These are phyloP conservation scores for Malurus cyaneus DNA, from an alignment of 2,113 vertebrate genomes.

Conservation along the genomic window DNA sequence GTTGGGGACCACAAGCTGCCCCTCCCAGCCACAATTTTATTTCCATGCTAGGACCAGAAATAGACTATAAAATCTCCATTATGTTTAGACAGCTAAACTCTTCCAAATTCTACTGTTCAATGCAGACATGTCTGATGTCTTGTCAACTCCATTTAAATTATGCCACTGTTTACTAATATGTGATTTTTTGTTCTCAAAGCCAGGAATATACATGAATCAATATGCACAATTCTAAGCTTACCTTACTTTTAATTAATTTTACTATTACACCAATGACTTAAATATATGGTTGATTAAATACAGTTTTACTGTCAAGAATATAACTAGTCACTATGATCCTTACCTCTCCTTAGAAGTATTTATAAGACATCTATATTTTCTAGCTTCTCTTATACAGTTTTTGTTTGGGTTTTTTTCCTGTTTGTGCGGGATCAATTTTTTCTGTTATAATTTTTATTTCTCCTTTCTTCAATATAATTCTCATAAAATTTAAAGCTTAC, in stretches of 20 bases:
- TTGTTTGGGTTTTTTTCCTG: neutral
- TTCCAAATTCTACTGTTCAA: neutral
- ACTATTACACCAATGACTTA: neutral
- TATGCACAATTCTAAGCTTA: neutral
- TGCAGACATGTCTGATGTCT: neutral
- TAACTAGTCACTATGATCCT: neutral
- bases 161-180: neutral
- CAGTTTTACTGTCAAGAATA: neutral
- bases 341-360: neutral
- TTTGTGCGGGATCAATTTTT: neutral
- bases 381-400: neutral
- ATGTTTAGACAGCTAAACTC: neutral
- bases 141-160: neutral
- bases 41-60: neutral
- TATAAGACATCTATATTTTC: neutral
- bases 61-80: too few species aligned
- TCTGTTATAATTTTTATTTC: neutral
- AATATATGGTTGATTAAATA: neutral
- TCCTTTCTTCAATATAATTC: neutral
- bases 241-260: neutral
- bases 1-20: accelerated
- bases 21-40: neutral
- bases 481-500: neutral
- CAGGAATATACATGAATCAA: neutral
- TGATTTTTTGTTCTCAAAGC: neutral